A percentile compares a stretch with the other conserved stretches of the same genome.
Conservation (phyloP, 92 coral and sea anemone genomes). For the Blastomussa wellsi region DNA sequence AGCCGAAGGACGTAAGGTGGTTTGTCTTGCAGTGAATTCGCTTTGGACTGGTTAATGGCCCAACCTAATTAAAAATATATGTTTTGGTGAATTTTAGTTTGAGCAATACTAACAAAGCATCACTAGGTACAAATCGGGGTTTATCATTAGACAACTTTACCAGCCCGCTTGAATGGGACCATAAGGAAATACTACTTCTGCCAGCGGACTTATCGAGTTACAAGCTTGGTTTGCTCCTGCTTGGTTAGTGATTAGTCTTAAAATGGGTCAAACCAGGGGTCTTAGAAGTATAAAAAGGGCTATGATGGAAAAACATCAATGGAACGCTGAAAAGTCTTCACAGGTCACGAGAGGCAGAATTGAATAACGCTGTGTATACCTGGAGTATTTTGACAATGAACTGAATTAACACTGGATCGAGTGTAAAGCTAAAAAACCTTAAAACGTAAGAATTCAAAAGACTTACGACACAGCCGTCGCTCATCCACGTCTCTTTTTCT, state of each 20-base stretch:
- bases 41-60: constrained; percentile 64
- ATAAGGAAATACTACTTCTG: neutral
- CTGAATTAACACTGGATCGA: neutral
- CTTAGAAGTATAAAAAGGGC: neutral
- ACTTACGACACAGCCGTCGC: constrained; percentile 79
- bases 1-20: constrained; percentile 85
- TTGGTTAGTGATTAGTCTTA: neutral
- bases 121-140: neutral
- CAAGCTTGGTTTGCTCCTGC: neutral
- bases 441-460: neutral
- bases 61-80: constrained; percentile 51
- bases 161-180: neutral
- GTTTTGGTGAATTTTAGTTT: neutral
- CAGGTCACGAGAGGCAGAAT: neutral
- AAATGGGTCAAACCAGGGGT: neutral
- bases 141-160: neutral
- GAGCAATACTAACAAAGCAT: neutral
- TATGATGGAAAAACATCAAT: too few species aligned
- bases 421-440: neutral
- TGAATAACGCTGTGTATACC: neutral
- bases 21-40: constrained; percentile 71
- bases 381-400: neutral
- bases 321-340: too few species aligned
- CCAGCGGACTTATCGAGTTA: neutral
- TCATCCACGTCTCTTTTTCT: constrained; percentile 62